Evolutionary conservation across 2,797 vertebrate genomes (phyloP), one percentile per base, ranked within the genome.

Genomic region (Falco berigora): DNA sequence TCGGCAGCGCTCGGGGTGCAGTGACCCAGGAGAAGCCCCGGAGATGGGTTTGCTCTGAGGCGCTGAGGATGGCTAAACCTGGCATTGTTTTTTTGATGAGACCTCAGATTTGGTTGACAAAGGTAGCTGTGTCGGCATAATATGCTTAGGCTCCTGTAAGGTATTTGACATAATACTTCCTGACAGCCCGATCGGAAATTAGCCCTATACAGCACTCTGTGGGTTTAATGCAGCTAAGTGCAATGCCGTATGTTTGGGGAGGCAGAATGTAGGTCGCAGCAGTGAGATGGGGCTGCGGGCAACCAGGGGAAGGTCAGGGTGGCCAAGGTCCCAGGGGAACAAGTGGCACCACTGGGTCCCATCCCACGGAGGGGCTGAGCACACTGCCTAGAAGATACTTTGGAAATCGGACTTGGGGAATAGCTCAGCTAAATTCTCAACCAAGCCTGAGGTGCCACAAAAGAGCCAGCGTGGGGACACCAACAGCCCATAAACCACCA

Each of bases 101-200:
- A 66, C 42, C 88, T 84, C 88, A 66, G 83, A 46, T 96, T 78
- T 76, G 73, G 66, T 56, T 84, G 90, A 88, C 92, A 94, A 94
- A 90, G 91, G 94, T 96, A 69, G 88, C 95, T 90, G 83, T 38
- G 79, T 92, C 0, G 40, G 93, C 86, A 88, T 59, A 95, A 95
- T 82, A 73, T 22, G 80, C 80, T 96, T 90, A 85, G 93, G 63
- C 76, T 95, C 91, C 89, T 96, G 84, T 92, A 71, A 90, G 94
- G 89, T 87, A 90, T 90, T 94, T 96, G 96, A 97, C 61, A 56
- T 96, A 74, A 95, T 84, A 14, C 46, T 56, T 88, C 63, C 59
- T 96, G 96, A 94, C 94, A 96, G 77, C 62, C 84, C 38, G 59
- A 23, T 84, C 0, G 3, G 93, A 92, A 96, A 93, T 92, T 14